Base-by-base conservation (phyloP, 2,888 invertebrate genomes). In the Nephrotoma guestfalica region DNA sequence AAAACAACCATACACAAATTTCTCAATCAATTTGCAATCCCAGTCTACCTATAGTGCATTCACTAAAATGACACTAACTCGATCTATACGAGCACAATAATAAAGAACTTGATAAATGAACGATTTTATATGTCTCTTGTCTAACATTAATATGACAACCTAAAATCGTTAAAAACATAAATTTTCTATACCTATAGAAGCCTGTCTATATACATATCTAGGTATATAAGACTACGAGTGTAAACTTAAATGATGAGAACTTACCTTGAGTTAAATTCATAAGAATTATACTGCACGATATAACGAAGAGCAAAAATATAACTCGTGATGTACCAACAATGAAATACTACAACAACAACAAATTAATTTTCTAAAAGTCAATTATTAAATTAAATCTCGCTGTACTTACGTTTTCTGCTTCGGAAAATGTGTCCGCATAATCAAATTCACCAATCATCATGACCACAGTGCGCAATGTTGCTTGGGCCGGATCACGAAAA, bases 381-480 rank as follows among this genome's bases (percentile, higher is more conserved):
- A 47, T 18, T 51, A 15, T 83, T 5, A 41, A 41, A 84, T 9
- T 11, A 83, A 11, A 83, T 30, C 1, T 18, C 13, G 47, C 30
- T 41, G 7, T 87, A 15, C 88, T 88, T 47, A 87, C 88, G 15
- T 88, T 88, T 51, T 88, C 86, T 6, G 88, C 86, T 57, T 89
- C 89, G 30, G 89, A 88, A 88, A 92, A 93, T 86, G 92, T 89
- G 86, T 90, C 90, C 18, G 89, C 89, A 88, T 93, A 93, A 88
- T 93, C 92, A 88, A 92, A 92, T 89, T 93, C 93, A 30, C 93
- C 93, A 90, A 92, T 93, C 93, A 93, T 93, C 93, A 93, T 93
- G 51, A 93, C 93, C 57, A 92, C 90, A 18, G 93, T 93, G 88
- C 92, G 92, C 47, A 93, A 90, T 57, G 93, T 87, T 6, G 92